A percentile compares a stretch with the other conserved stretches of the same genome.
Conservation (phyloP, 2,888 invertebrate genomes). For the Dioctria linearis region DNA sequence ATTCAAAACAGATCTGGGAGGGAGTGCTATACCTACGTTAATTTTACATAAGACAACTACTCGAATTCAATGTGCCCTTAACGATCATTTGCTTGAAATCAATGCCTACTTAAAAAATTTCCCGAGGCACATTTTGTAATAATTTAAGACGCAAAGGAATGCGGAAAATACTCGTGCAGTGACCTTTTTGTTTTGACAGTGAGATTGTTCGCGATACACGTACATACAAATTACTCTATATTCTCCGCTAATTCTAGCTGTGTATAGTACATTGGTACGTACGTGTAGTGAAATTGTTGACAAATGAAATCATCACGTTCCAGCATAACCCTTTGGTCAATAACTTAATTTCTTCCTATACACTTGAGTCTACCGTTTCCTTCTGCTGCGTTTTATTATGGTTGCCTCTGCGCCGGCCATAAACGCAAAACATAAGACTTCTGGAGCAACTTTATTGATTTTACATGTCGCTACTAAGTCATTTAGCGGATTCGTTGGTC, state of each 20-base stretch:
- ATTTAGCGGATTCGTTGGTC: conserved; percentile 31
- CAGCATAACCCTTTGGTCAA: conserved; percentile 16
- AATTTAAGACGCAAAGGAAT: background rate
- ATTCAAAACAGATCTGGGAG: too few relatives aligned
- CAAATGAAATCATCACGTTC: conserved; percentile 40
- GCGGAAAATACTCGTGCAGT: conserved; percentile 1
- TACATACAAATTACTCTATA: too few relatives aligned
- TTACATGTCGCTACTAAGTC: conserved; percentile 47
- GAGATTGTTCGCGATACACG: background rate
- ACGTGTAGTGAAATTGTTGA: background rate
- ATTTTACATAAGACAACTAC: too few relatives aligned
- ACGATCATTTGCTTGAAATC: too few relatives aligned
- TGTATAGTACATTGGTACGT: too few relatives aligned
- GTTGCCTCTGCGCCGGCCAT: conserved; percentile 14
- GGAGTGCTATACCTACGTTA: too few relatives aligned
- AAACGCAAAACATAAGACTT: conserved; percentile 30
- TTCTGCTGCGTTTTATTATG: conserved; percentile 20
- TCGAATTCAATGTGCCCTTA: too few relatives aligned
- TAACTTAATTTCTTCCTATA: conserved; percentile 37
- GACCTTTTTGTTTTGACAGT: conserved; percentile 8
- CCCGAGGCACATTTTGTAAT: background rate
- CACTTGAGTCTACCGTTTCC: background rate
- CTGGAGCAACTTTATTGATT: conserved; percentile 46
- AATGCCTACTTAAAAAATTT: too few relatives aligned
- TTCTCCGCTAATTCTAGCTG: background rate